Evolutionary conservation across 2,113 vertebrate species (phyloP).

Genomic region (Calidris pugnax): DNA sequence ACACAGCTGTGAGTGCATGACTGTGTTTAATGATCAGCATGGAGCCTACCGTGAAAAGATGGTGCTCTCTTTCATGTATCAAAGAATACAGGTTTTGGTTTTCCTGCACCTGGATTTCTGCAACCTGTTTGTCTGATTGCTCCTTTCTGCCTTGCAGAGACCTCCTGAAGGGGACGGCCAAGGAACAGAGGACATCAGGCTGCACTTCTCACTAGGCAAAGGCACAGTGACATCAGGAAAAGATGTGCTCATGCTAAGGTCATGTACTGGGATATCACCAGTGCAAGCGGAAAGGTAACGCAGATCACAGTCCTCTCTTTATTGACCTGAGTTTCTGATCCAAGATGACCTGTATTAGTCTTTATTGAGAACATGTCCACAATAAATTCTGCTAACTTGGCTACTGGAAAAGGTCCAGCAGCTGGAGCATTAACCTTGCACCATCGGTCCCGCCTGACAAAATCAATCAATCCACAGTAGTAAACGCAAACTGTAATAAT

Average conservation of each 20-base stretch:
- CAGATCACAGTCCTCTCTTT: background rate
- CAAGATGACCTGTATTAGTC: background rate
- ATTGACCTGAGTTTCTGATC: background rate
- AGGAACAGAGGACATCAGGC: background rate
- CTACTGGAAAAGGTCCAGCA: background rate
- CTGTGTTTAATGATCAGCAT: background rate
- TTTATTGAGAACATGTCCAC: background rate
- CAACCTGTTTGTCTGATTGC: background rate
- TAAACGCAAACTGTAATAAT: background rate
- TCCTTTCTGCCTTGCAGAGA: background rate
- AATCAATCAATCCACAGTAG: background rate
- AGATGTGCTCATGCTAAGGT: fast-evolving
- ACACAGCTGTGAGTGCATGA: background rate
- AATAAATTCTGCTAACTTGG: background rate
- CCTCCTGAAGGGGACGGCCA: background rate
- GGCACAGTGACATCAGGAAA: background rate
- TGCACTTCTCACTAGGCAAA: background rate
- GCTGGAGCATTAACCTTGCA: background rate
- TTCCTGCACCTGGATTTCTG: background rate
- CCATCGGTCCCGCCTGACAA: background rate
- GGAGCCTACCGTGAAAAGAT: background rate
- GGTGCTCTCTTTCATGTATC: background rate
- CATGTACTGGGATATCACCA: background rate
- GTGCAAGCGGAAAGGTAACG: background rate
- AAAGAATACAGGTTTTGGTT: background rate